A percentile compares a stretch with the other conserved stretches of the same genome.
Conservation (phyloP, 2,113 vertebrate genomes). For the Pelmatolapia mariae region DNA sequence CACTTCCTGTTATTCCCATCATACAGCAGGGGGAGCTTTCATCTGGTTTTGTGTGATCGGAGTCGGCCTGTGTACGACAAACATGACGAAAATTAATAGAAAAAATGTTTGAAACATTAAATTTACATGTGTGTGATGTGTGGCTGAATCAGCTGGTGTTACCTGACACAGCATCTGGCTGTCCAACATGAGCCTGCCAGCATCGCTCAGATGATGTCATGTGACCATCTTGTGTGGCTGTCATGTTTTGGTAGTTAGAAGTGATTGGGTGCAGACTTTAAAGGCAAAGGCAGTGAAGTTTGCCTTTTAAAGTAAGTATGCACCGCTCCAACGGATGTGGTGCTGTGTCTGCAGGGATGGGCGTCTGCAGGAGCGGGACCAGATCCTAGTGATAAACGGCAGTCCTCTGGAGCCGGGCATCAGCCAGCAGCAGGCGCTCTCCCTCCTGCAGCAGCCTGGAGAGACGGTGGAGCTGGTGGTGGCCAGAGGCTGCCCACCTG, state of each 20-base stretch:
- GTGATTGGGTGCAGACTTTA: neutral
- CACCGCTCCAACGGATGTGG: neutral
- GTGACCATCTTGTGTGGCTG: neutral
- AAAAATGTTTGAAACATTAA: neutral
- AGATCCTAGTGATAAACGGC: slow-evolving; percentile 90
- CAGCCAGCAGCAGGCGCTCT: slow-evolving; percentile 86
- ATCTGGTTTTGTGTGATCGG: neutral
- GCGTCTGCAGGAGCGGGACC: slow-evolving; percentile 86
- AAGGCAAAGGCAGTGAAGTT: neutral
- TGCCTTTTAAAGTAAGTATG: neutral
- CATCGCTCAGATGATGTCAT: neutral
- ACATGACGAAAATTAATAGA: neutral
- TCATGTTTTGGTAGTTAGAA: neutral
- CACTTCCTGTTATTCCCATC: neutral
- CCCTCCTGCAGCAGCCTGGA: slow-evolving; percentile 84
- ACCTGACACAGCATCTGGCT: neutral
- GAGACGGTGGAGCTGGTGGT: slow-evolving; percentile 83
- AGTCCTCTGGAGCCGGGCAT: slow-evolving; percentile 82
- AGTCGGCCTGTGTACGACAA: neutral
- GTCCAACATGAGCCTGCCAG: neutral
- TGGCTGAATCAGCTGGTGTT: neutral
- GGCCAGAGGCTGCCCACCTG: slow-evolving; percentile 70
- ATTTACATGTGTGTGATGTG: neutral
- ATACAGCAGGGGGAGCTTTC: neutral
- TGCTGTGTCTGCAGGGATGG: slow-evolving; percentile 76